Conservation (phyloP, 1,140 invertebrate genomes). For the Bombus haemorrhoidalis region DNA sequence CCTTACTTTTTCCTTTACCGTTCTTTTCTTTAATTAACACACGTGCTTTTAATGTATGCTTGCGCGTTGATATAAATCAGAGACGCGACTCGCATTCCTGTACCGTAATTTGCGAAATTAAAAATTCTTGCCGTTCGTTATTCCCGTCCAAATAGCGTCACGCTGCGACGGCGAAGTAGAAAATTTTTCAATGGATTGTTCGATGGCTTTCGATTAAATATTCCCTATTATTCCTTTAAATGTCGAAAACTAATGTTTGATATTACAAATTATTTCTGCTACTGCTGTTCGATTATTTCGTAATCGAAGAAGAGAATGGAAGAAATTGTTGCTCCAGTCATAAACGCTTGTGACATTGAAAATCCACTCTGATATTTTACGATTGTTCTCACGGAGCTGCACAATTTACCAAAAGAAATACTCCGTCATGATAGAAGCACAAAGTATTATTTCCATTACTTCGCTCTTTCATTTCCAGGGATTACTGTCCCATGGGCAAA, state of each 20-base stretch:
- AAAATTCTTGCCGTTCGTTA: not conserved
- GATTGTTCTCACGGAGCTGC: not conserved
- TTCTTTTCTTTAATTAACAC: not conserved
- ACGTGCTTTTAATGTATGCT: not conserved
- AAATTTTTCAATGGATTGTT: not conserved
- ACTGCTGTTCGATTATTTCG: not conserved
- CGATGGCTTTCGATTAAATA: not conserved
- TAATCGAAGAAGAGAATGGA: not conserved
- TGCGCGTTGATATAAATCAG: not conserved
- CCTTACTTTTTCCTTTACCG: not conserved
- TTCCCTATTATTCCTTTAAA: not conserved
- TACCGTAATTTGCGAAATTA: not conserved
- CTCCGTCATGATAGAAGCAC: not conserved
- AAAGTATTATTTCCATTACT: not conserved
- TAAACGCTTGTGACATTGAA: not conserved
- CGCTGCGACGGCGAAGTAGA: not conserved
- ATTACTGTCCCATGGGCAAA: not conserved
- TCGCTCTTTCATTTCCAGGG: not conserved
- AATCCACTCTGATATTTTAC: constrained; percentile 14
- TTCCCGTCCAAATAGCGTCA: too few species aligned
- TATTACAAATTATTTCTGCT: not conserved
- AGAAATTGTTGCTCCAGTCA: not conserved
- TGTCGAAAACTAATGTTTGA: not conserved
- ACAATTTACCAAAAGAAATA: not conserved
- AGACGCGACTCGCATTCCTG: not conserved